These are phyloP conservation scores for Dicyrtoma fusca DNA, from an alignment of 2,888 invertebrate species.

Conservation along the genomic window DNA sequence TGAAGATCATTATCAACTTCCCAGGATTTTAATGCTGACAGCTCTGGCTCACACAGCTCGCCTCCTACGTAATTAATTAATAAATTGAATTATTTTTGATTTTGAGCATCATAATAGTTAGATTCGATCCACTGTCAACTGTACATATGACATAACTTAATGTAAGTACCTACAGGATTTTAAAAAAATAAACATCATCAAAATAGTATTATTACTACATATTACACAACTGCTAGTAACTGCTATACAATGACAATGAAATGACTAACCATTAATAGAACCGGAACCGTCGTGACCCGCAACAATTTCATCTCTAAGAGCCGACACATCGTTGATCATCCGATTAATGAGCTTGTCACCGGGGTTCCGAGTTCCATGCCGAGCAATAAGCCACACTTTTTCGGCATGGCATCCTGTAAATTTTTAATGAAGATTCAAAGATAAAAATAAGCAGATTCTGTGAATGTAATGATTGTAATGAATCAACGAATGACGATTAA, in stretches of 20 bases:
- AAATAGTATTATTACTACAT: background rate
- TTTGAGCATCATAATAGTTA: no score
- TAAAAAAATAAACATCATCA: background rate
- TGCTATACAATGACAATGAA: background rate
- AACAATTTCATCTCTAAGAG: slow-evolving; percentile 41
- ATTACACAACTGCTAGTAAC: background rate
- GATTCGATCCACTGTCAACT: no score
- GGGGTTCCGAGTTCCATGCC: slow-evolving; percentile 53
- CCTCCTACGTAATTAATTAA: no score
- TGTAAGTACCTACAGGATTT: no score
- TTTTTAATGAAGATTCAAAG: background rate
- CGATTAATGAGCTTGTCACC: slow-evolving; percentile 40
- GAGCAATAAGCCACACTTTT: slow-evolving; percentile 47
- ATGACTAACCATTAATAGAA: slow-evolving; percentile 19
- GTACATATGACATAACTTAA: no score
- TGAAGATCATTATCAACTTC: slow-evolving; percentile 61
- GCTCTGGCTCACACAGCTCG: slow-evolving; percentile 59
- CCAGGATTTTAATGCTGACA: slow-evolving; percentile 67
- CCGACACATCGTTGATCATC: slow-evolving; percentile 37
- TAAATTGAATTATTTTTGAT: no score
- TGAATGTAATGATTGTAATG: background rate
- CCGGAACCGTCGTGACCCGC: no score
- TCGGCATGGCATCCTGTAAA: slow-evolving; percentile 42
- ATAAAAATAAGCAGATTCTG: background rate
- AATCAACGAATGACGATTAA: no score